phyloP scores from a whole-genome alignment of 2,888 invertebrate genomes.

The Acronicta psi region DNA sequence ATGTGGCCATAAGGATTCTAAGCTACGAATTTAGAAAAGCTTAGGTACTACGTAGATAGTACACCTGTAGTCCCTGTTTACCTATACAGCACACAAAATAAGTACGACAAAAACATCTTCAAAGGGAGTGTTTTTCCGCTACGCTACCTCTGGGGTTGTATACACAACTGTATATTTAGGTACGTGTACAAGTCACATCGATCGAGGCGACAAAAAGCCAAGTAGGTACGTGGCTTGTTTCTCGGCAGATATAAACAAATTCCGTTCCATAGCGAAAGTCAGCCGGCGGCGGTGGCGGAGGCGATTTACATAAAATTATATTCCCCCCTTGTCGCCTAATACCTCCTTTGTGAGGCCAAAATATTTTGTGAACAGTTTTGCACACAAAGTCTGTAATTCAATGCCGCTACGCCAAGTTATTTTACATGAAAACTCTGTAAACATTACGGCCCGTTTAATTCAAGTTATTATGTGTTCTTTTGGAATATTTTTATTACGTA shows the following conservation, averaged over 20 bases:
- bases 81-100: too few relatives aligned
- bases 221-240: constrained; percentile 62
- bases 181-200: constrained; percentile 39
- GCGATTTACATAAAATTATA: constrained; percentile 80
- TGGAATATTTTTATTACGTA: constrained; percentile 12
- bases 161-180: constrained; percentile 2
- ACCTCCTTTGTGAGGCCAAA: constrained; percentile 86
- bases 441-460: constrained; percentile 54
- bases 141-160: not conserved
- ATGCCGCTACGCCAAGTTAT: constrained; percentile 67
- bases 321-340: constrained; percentile 68
- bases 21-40: too few relatives aligned
- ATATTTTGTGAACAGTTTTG: constrained; percentile 88
- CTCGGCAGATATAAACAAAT: constrained; percentile 80
- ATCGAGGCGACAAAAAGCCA: constrained; percentile 59
- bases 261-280: constrained; percentile 71
- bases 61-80: too few relatives aligned
- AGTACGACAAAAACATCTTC: not conserved
- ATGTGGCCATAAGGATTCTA: too few relatives aligned
- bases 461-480: constrained; percentile 38
- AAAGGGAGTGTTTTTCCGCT: not conserved
- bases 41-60: too few relatives aligned
- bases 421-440: constrained; percentile 55
- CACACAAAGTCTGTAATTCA: constrained; percentile 86
- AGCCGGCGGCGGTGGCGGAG: constrained; percentile 64